Evolutionary conservation across 2,113 vertebrate genomes (phyloP), one percentile per base, ranked within the genome.

Genomic region (Oceanodroma tethys): DNA sequence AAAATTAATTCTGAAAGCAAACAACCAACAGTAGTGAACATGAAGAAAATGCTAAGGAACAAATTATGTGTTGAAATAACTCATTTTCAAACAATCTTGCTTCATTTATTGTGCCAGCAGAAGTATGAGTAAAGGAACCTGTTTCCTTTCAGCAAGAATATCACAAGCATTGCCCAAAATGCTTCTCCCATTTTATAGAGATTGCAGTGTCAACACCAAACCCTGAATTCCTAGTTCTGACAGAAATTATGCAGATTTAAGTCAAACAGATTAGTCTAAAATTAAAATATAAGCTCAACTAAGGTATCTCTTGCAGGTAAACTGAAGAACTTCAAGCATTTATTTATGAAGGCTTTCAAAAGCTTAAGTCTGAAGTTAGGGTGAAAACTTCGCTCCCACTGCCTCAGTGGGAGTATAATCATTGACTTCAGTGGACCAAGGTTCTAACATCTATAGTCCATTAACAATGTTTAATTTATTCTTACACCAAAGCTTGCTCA

Each of bases 1-100:
- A 92, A 88, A 91, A 95, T 86, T 72, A 86, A 59, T 72, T 89
- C 53, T 85, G 86, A 92, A 92, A 91, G 43, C 40, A 86, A 95
- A 56, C 34, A 79, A 50, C 9, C 18, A 68, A 48, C 42, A 47
- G 26, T 13, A 63, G 25, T 25, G 53, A 92, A 81, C 15, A 63
- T 52, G 29, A 87, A 65, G 13, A 65, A 96, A 91, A 65, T 48
- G 11, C 16, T 88, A 21, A 59, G 43, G 45, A 86, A 73, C 26
- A 85, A 76, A 72, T 23, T 56, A 52, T 16, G 7, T 43, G 9
- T 13, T 84, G 36, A 91, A 92, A 92, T 55, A 71, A 67, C 89
- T 14, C 13, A 38, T 60, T 92, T 92, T 74, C 36, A 36, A 79
- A 80, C 9, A 48, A 43, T 53, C 47, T 66, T 73, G 18, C n/a